Base-by-base conservation (phyloP, 2,888 invertebrate species). In the Rhaphigaster nebulosa region DNA sequence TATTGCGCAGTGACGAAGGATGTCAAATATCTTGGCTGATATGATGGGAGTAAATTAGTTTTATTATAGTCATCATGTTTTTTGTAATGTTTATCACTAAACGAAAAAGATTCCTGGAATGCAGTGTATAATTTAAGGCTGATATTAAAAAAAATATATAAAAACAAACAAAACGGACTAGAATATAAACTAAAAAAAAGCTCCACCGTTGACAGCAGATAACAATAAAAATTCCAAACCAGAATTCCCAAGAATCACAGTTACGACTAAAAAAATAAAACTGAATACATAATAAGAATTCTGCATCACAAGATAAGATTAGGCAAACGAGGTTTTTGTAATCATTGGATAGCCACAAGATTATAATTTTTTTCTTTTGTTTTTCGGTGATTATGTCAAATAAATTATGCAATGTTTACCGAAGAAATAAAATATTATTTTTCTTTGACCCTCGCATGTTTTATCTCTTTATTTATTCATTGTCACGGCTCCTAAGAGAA, bases 281-380 rank as follows among this genome's bases (percentile, higher is more conserved):
- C 4, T 38, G 70, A 76, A 76, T 76, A 76, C 38, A 76, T 76
- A 76, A 76, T 76, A 15, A 76, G 70, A 76, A 76, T 38, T 76
- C 70, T 38, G 70, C 70, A 76, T 76, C 70, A 76, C 8, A 20
- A 38, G 70, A 76, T 76, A 76, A 76, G 34, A 76, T 76, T 76
- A 76, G 23, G 70, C 34, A 76, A 76, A 76, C 70, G 34, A 34
- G 70, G 70, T 38, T 76, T 20, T 6, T 38, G 34, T 20, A 38
- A 38, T 76, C 34, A 38, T 76, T 23, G 38, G 70, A 38, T 20
- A 70, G 65, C 29, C 60, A 65, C 1, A 60, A 60, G 65, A 65
- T 65, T 65, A 38, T 8, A 23, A 8, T 76, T 76, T n/a, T n/a
- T n/a, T 76, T 29, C 15, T 65, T 29, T 29, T 29, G 1, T 29